phyloP scores from a whole-genome alignment of 2,888 invertebrate species.

The Tetranychus piercei region DNA sequence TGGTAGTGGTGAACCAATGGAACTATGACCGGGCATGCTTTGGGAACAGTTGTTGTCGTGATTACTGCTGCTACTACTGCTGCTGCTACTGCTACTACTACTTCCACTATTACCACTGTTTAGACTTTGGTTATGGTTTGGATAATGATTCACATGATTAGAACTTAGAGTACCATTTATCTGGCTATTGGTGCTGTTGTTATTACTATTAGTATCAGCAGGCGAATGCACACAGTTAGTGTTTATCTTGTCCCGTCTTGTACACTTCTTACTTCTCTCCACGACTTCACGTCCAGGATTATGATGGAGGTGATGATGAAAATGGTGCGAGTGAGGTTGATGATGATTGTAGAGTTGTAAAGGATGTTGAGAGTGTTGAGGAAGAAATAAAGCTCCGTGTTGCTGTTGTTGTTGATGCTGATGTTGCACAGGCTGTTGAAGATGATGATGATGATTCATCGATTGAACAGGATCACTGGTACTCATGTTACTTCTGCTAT shows the following conservation, averaged over 20 bases:
- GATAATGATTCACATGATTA: not conserved
- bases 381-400: not conserved
- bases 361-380: not conserved
- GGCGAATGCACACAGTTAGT: not conserved
- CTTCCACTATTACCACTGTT: not conserved
- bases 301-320: not conserved
- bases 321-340: not conserved
- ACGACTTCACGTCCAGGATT: not conserved
- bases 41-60: not conserved
- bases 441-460: not conserved
- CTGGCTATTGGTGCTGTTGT: not conserved
- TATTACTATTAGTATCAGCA: not conserved
- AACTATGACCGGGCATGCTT: not conserved
- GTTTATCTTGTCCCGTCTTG: not conserved
- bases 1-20: not conserved
- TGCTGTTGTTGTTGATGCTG: not conserved
- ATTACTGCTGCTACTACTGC: not conserved
- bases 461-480: not conserved
- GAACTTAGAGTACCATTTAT: not conserved
- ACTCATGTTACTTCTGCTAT: not conserved
- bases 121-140: not conserved
- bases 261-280: not conserved
- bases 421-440: not conserved
- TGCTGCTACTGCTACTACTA: not conserved
- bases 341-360: not conserved